Evolutionary conservation across 2,888 invertebrate species (phyloP).

Genomic region (Tineola bisselliella): DNA sequence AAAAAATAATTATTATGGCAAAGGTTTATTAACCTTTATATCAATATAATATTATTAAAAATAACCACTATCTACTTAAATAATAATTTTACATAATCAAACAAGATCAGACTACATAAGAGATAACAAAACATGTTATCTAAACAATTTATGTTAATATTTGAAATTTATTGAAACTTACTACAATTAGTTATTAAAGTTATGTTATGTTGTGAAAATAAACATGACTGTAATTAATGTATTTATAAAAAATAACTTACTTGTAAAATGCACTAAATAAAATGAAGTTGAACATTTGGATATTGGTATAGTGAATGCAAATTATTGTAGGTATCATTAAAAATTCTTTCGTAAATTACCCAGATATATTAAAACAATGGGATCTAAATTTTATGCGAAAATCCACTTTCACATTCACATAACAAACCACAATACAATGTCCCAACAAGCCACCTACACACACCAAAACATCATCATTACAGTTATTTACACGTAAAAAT

Average conservation of each 20-base stretch:
- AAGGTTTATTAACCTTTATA: not conserved
- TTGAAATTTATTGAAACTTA: too few relatives aligned
- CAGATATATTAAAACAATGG: constrained; percentile 61
- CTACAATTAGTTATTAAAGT: too few relatives aligned
- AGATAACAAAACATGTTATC: not conserved
- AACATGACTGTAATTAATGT: not conserved
- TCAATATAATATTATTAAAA: not conserved
- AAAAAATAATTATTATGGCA: too few relatives aligned
- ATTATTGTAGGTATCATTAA: not conserved
- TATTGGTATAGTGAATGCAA: not conserved
- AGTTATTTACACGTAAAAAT: not conserved
- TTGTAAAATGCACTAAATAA: not conserved
- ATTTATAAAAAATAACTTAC: not conserved
- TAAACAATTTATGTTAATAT: too few relatives aligned
- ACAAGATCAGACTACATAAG: not conserved
- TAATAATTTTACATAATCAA: not conserved
- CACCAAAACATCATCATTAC: not conserved
- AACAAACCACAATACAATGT: constrained; percentile 34
- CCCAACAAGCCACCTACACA: constrained; percentile 52
- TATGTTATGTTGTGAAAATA: too few relatives aligned
- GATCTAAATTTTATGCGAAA: constrained; percentile 62
- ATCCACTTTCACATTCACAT: constrained; percentile 60
- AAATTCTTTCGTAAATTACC: constrained; percentile 45
- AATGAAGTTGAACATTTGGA: not conserved
- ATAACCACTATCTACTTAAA: not conserved